Evolutionary conservation across 2,113 vertebrate species (phyloP).

Genomic region (Myotis yumanensis): DNA sequence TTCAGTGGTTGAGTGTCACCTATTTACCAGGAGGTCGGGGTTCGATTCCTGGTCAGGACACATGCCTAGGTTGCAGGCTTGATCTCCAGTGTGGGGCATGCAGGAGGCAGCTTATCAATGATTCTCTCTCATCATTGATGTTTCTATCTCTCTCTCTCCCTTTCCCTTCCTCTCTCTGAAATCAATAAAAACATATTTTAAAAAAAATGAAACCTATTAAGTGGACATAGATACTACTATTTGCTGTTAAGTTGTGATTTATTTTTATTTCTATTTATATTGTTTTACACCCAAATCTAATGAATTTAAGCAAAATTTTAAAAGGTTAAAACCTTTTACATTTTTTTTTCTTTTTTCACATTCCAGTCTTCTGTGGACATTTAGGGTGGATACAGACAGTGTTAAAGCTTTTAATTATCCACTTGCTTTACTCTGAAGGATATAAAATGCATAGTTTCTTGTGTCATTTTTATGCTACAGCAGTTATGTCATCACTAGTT

Average conservation of each 20-base stretch:
- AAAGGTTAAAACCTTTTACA: not conserved
- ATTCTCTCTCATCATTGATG: no score
- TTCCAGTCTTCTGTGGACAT: constrained; percentile 20
- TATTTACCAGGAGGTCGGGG: no score
- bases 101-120: no score
- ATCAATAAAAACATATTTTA: no score
- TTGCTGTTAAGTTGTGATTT: not conserved
- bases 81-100: no score
- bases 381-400: constrained; percentile 57
- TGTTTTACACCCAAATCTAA: constrained; percentile 1
- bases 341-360: not conserved
- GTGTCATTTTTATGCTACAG: constrained; percentile 80
- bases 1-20: no score
- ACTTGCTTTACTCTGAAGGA: constrained; percentile 73
- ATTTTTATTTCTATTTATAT: not conserved
- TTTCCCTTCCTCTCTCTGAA: no score
- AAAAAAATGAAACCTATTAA: not conserved
- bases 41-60: no score
- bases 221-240: not conserved
- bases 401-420: constrained; percentile 77
- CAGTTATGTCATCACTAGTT: constrained; percentile 75
- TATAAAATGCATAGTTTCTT: constrained; percentile 78
- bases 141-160: no score
- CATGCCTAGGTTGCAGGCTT: no score
- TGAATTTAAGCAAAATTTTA: not conserved